Evolutionary conservation across 2,888 invertebrate genomes (phyloP), one percentile per base, ranked within the genome.

Genomic region (Biston betularia): DNA sequence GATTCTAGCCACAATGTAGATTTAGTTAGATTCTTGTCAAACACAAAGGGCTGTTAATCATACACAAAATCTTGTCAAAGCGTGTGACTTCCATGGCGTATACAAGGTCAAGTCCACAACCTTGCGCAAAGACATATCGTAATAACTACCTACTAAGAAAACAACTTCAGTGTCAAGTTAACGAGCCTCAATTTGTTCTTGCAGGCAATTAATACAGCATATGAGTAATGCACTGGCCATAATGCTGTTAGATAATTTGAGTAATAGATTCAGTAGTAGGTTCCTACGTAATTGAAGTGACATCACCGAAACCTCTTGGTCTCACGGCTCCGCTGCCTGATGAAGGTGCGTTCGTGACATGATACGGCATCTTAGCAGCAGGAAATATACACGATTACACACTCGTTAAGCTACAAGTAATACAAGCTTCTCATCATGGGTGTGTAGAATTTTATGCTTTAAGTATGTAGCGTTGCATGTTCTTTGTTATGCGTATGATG

Each of bases 341-440:
- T 88, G 89, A 85, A 86, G 86, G 79, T 79, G 70, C 58, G 70
- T 73, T 83, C 88, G 85, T 88, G 89, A 87, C 87, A 82, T 77
- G 88, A 83, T 75, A 72, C 81, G 81, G 77, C 85, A 79, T 75
- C n/a, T n/a, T n/a, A 74, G 78, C 80, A 85, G 79, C 85, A 90
- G 89, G 89, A 90, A 90, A 81, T 83, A 75, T 48, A 66, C 58
- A 58, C 67, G 73, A 75, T 75, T 75, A 71, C 68, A 72, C 72
- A 72, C 66, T 68, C 69, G 70, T 74, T 72, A 70, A 46, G 48
- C 45, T 48, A 44, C 44, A 70, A 68, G 69, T 73, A 71, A 69
- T 70, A 65, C 71, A 24, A 3, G 72, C 50, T 70, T 59, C 63
- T 73, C 67, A 60, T 61, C 67, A 69, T 53, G 60, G 45, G 63